These are phyloP conservation scores for Gortyna flavago DNA, from an alignment of 2,888 invertebrate genomes.

Conservation along the genomic window DNA sequence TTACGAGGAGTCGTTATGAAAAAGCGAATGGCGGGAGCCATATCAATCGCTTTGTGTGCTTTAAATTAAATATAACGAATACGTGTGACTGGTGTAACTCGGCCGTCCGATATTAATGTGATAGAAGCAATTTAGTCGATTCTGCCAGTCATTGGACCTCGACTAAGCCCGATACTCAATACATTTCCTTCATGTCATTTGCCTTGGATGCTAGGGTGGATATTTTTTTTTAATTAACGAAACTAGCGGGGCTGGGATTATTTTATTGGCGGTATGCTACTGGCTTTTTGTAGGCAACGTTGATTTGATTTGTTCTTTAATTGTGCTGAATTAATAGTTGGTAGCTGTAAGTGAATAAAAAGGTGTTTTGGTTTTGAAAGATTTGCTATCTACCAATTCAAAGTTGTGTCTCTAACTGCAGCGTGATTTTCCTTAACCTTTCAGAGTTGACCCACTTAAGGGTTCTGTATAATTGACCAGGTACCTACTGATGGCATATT, in stretches of 20 bases:
- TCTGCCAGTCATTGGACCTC: conserved; percentile 84
- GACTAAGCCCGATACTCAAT: conserved; percentile 70
- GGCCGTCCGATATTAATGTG: conserved; percentile 79
- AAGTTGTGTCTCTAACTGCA: conserved; percentile 5
- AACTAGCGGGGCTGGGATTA: conserved; percentile 60
- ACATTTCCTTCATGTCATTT: conserved; percentile 77
- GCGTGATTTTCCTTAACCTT: not conserved
- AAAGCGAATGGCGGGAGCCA: conserved; percentile 83
- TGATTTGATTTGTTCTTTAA: conserved; percentile 56
- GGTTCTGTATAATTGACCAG: not conserved
- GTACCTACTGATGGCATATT: not conserved
- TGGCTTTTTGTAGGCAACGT: conserved; percentile 47
- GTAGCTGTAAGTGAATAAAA: conserved; percentile 15
- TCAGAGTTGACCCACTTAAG: not conserved
- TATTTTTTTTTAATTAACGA: conserved; percentile 75
- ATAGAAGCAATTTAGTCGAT: conserved; percentile 84
- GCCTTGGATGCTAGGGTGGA: conserved; percentile 69
- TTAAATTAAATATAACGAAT: conserved; percentile 87
- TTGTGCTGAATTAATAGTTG: conserved; percentile 39
- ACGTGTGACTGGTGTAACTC: conserved; percentile 81
- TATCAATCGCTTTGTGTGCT: conserved; percentile 87
- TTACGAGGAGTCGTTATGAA: conserved; percentile 80
- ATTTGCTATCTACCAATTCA: conserved; percentile 1
- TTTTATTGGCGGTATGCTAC: conserved; percentile 58
- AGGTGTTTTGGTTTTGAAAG: not conserved